A percentile compares a stretch with the other conserved stretches of the same genome.
Evolutionary conservation across 2,888 invertebrate species (phyloP).

Genomic region (Steromphala cineraria): DNA sequence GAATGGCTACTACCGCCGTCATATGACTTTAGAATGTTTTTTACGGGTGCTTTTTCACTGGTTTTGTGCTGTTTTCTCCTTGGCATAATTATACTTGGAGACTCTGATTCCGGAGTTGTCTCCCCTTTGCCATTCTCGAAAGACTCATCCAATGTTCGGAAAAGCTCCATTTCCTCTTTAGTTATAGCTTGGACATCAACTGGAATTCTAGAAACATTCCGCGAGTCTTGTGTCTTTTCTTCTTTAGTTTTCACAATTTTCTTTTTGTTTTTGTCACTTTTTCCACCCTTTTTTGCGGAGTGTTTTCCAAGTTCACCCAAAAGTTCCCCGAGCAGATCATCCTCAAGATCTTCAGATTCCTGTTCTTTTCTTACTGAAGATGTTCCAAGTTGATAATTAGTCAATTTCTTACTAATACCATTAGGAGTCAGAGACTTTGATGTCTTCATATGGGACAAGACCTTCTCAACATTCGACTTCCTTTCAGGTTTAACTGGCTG

Average conservation of each 20-base stretch:
- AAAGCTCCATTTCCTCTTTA: neutral
- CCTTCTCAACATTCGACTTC: neutral
- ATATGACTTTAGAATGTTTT: neutral
- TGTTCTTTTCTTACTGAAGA: neutral
- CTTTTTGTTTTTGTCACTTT: neutral
- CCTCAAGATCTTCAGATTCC: constrained; percentile 32
- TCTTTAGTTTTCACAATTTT: neutral
- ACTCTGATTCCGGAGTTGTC: neutral
- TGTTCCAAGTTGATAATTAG: constrained; percentile 18
- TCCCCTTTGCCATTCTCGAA: constrained; percentile 3
- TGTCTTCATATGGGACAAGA: neutral
- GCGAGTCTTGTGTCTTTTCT: neutral
- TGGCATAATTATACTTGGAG: neutral
- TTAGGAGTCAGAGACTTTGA: neutral
- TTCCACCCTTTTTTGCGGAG: neutral
- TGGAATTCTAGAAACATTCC: neutral
- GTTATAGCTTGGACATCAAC: neutral
- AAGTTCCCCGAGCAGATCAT: constrained; percentile 55
- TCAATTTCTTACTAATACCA: neutral
- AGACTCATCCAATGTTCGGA: neutral
- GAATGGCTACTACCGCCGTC: too few species aligned
- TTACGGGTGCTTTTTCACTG: neutral
- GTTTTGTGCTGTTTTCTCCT: neutral
- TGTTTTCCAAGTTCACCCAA: constrained; percentile 46
- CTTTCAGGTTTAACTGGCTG: neutral